phyloP scores from a whole-genome alignment of 2,113 vertebrate species.

The Alaudala cheleensis region DNA sequence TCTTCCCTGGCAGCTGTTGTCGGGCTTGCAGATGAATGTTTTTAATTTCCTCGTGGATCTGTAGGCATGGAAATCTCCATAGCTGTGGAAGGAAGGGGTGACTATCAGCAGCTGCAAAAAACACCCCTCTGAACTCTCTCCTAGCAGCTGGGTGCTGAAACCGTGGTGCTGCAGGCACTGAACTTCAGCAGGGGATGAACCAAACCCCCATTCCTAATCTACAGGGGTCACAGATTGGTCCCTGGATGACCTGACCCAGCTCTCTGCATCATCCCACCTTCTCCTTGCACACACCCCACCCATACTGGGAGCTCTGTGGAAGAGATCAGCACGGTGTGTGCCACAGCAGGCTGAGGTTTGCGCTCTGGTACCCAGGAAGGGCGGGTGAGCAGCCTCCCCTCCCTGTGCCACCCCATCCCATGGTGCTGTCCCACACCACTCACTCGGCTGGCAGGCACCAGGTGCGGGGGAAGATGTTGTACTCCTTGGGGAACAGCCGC shows the following conservation, averaged over 20 bases:
- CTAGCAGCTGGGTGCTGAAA: background rate
- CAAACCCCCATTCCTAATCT: background rate
- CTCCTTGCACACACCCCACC: background rate
- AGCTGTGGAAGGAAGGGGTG: constrained; percentile 53
- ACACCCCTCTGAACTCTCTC: background rate
- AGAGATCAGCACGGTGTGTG: accelerated
- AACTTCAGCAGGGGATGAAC: background rate
- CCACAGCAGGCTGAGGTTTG: background rate
- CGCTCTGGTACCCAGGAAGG: background rate
- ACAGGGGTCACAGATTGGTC: background rate
- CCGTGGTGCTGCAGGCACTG: background rate
- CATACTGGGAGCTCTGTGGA: accelerated
- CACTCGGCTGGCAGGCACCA: constrained; percentile 82
- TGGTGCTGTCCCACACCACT: background rate
- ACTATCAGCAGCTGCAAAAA: background rate
- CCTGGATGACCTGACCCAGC: background rate
- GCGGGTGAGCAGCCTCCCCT: background rate
- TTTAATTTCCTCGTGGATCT: constrained; percentile 49
- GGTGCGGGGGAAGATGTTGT: constrained; percentile 77
- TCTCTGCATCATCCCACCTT: background rate
- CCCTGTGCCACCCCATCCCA: accelerated
- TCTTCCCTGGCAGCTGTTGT: constrained; percentile 76
- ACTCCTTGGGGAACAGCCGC: constrained; percentile 76
- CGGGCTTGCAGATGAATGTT: constrained; percentile 79
- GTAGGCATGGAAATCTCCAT: constrained; percentile 73